Evolutionary conservation across 2,888 invertebrate genomes (phyloP), one percentile per base, ranked within the genome.

Genomic region (Tipula unca): DNA sequence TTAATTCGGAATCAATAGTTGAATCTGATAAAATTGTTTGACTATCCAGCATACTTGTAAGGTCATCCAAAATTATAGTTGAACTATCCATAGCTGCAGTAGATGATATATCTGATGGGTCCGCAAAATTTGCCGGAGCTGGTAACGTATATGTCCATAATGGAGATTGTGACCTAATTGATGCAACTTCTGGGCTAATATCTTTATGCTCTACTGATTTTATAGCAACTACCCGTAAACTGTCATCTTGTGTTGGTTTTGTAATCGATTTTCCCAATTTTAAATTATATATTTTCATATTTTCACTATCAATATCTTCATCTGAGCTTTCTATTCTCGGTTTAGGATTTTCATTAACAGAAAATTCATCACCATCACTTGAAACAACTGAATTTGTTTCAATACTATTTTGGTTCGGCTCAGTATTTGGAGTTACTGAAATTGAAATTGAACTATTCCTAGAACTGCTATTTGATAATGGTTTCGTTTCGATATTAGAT

Each of bases 271-370:
- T 89, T 17, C 90, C 89, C 86, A 90, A 88, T 87, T 90, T 90
- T 17, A 91, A 89, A 85, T 90, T 90, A 86, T 91, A 91, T 13
- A 91, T 90, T 86, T 90, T 90, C 85, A 89, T 87, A 87, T 90
- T 89, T n/a, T n/a, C n/a, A n/a, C n/a, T n/a, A 13, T 84, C 36
- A 13, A 39, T 83, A 32, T 32, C 91, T 84, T 91, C 90, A 86
- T 91, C 91, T 6, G 90, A 91, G 83, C 90, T 90, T 3, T 83
- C 83, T 1, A 83, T 14, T 5, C 32, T 83, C 6, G n/a, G 4
- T 83, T 83, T 83, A 17, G 6, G n/a, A 8, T 1, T 83, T 32
- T 32, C 35, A n/a, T 29, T 83, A 4, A 69, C 8, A 1, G 69
- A 69, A 25, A 25, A 25, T n/a, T 69, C 83, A 32, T 83, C 83